Evolutionary conservation across 64 coral and sea anemone genomes (phyloP).

Genomic region (Pocillopora verrucosa): DNA sequence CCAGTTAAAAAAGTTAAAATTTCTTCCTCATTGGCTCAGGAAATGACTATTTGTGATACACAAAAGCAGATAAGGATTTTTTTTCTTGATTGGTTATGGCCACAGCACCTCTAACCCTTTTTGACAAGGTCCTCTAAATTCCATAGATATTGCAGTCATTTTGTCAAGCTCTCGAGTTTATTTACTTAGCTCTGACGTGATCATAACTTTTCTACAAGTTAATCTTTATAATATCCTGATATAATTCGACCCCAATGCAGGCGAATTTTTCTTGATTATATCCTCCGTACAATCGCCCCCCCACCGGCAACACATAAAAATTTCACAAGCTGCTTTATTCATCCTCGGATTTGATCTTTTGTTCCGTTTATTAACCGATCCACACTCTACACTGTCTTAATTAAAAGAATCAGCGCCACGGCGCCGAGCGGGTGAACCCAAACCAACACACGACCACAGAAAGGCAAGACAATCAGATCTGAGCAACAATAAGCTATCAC

Average conservation of each 20-base stretch:
- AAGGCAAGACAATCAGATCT: slow-evolving; percentile 12
- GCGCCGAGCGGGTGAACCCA: background rate
- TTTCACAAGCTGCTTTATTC: slow-evolving; percentile 13
- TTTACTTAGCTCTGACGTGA: background rate
- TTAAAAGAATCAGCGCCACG: background rate
- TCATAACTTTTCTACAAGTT: slow-evolving; percentile 20
- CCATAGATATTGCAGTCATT: no score
- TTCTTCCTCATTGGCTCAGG: background rate
- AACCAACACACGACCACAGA: background rate
- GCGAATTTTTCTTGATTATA: background rate
- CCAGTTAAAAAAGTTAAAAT: background rate
- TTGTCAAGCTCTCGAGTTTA: background rate
- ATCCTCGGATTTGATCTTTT: slow-evolving; percentile 12
- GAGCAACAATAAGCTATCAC: background rate
- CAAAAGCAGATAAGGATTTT: background rate
- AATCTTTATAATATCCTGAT: background rate
- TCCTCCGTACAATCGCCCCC: background rate
- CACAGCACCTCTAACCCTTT: background rate
- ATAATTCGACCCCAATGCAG: background rate
- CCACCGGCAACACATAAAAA: slow-evolving; percentile 11
- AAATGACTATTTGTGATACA: background rate
- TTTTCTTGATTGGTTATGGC: background rate
- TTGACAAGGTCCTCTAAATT: background rate
- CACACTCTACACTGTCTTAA: slow-evolving; percentile 5
- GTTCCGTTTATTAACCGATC: slow-evolving; percentile 29